Evolutionary conservation across 2,113 vertebrate genomes (phyloP).

Genomic region (Loxodonta africana): DNA sequence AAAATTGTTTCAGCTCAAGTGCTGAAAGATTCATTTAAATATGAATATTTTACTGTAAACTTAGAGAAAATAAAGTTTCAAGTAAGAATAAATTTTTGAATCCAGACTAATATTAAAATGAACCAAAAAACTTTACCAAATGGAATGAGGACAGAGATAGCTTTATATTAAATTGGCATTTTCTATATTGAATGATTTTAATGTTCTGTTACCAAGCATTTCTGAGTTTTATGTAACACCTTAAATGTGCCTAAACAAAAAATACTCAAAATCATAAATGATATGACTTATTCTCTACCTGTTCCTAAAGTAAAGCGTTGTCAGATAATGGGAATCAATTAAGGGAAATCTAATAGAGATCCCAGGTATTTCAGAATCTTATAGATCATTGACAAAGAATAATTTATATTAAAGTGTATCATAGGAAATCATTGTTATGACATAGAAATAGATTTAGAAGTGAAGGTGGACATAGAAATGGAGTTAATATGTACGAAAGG

Average conservation of each 20-base stretch:
- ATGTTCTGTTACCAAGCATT: background rate
- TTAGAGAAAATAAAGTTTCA: background rate
- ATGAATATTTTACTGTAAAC: background rate
- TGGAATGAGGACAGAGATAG: background rate
- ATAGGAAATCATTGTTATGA: background rate
- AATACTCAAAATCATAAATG: background rate
- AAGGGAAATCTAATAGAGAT: background rate
- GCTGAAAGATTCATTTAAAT: background rate
- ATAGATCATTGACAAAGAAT: background rate
- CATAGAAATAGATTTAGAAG: too few species aligned
- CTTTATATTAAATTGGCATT: background rate
- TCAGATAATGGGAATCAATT: background rate
- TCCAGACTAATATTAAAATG: conserved; percentile 7
- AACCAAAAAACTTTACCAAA: background rate
- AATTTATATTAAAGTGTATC: background rate
- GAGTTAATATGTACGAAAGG: background rate
- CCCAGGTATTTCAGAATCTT: background rate
- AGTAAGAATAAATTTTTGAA: background rate
- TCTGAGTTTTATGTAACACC: background rate
- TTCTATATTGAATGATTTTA: background rate
- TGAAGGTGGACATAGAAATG: background rate
- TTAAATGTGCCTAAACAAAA: background rate
- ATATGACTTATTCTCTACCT: background rate
- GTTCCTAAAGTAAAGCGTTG: background rate
- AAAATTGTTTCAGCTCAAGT: conserved; percentile 34